Evolutionary conservation across 53 echinoderm and acorn worm species (phyloP), one percentile per base, ranked within the genome.

Genomic region (Astropecten irregularis): DNA sequence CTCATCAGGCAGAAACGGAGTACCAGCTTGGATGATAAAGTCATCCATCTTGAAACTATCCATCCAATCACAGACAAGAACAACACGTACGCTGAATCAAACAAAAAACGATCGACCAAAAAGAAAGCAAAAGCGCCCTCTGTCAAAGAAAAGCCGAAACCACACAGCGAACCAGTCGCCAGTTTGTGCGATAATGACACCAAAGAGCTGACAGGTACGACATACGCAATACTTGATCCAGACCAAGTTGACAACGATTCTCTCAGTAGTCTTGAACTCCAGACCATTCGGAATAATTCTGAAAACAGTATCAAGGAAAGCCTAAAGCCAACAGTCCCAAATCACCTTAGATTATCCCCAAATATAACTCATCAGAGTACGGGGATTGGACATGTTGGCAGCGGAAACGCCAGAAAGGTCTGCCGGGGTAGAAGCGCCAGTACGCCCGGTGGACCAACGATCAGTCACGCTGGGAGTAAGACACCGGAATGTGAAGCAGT

Each of bases 181-280:
- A 20, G 42, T 60, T 34, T 44, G n/a, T 23, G 38, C 58, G 58
- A 56, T 18, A 56, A 55, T 11, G 54, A 28, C 40, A n/a, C n/a
- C n/a, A 76, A 57, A 58, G 27, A 11, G 25, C 30, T 55, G 40
- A n/a, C n/a, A n/a, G n/a, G n/a, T n/a, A 62, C 22, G 60, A 37
- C 79, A 46, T 79, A 79, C 79, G 79, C 79, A 62, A 62, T 79
- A 28, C 61, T 79, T 33, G 79, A 79, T 62, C 79, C 79, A 19
- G 48, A 79, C 47, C 42, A 62, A 19, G 79, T 79, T 9, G 79
- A 79, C 26, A 79, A 79, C 19, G 79, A 79, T 33, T 79, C 79
- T 5, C 62, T 79, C 20, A 61, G 30, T 62, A 79, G 79, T 46
- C 63, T 79, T 16, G 79, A 79, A 33, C 62, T 79, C 46, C 29